Conservation (phyloP, 2,797 vertebrate genomes). For the Novumbra hubbsi region DNA sequence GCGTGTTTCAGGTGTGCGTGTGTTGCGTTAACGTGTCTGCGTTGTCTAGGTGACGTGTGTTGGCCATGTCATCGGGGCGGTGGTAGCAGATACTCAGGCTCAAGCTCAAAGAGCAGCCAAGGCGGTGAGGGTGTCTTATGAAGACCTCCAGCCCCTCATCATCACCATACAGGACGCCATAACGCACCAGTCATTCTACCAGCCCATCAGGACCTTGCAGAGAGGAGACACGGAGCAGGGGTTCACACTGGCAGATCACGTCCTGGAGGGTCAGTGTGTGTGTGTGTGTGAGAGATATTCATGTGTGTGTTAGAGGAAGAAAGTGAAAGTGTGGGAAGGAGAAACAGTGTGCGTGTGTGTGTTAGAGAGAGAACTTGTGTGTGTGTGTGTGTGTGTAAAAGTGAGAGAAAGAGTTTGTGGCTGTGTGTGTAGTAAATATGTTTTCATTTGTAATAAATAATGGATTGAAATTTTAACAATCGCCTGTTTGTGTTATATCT, state of each 20-base stretch:
- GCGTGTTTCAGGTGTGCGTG: background rate
- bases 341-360: background rate
- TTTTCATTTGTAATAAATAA: too few species aligned
- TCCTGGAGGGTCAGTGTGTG: conserved; percentile 80
- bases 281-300: conserved; percentile 8
- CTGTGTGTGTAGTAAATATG: too few species aligned
- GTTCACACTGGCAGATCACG: conserved; percentile 86
- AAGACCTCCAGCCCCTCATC: conserved; percentile 79
- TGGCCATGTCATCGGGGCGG: conserved; percentile 89
- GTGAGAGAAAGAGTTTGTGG: too few species aligned
- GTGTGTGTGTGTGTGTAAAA: background rate
- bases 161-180: conserved; percentile 96
- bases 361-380: background rate
- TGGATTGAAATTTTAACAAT: too few species aligned
- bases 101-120: conserved; percentile 88
- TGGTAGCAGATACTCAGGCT: conserved; percentile 87
- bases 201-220: conserved; percentile 78
- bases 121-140: conserved; percentile 82
- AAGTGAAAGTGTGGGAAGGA: background rate
- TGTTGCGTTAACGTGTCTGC: background rate
- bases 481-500: too few species aligned
- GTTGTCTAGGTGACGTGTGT: conserved; percentile 87
- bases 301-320: background rate
- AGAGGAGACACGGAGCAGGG: conserved; percentile 84
- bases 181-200: conserved; percentile 81